Conservation (phyloP, 2,113 vertebrate genomes). For the Elgaria multicarinata region DNA sequence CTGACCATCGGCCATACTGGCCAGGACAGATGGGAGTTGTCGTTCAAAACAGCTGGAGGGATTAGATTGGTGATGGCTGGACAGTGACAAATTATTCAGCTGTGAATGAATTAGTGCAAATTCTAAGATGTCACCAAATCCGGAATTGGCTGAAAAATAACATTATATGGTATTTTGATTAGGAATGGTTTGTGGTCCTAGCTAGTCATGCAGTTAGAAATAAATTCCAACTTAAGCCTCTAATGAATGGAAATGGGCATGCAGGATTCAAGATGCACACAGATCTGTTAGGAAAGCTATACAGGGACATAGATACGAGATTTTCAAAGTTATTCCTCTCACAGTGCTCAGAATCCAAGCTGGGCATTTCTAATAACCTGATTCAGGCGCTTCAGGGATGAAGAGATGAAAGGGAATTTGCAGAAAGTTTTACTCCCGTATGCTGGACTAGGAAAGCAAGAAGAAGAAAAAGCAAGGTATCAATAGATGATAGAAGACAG, state of each 20-base stretch:
- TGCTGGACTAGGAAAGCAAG: conserved; percentile 74
- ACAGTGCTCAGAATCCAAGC: conserved; percentile 17
- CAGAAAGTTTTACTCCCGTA: conserved; percentile 64
- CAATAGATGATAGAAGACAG: conserved; percentile 28
- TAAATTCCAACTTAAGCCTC: background rate
- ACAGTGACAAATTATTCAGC: background rate
- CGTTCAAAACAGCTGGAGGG: too few relatives aligned
- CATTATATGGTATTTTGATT: background rate
- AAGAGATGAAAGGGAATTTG: conserved; percentile 64
- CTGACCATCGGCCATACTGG: too few relatives aligned
- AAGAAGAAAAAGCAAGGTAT: conserved; percentile 36
- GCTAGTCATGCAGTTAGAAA: conserved; percentile 50
- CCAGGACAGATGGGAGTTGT: too few relatives aligned
- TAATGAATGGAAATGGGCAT: conserved; percentile 19
- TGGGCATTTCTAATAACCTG: conserved; percentile 60
- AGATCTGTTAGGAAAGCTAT: conserved; percentile 18
- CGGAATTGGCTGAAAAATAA: background rate
- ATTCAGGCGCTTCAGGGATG: conserved; percentile 65
- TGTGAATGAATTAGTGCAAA: background rate
- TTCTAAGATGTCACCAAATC: background rate
- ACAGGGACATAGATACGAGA: conserved; percentile 37
- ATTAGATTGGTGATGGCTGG: too few relatives aligned
- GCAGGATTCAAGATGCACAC: background rate
- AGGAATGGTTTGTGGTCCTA: background rate
- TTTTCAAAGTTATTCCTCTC: background rate